A percentile compares a stretch with the other conserved stretches of the same genome.
phyloP scores from a whole-genome alignment of 2,888 invertebrate genomes.

The Keiferia lycopersicella region DNA sequence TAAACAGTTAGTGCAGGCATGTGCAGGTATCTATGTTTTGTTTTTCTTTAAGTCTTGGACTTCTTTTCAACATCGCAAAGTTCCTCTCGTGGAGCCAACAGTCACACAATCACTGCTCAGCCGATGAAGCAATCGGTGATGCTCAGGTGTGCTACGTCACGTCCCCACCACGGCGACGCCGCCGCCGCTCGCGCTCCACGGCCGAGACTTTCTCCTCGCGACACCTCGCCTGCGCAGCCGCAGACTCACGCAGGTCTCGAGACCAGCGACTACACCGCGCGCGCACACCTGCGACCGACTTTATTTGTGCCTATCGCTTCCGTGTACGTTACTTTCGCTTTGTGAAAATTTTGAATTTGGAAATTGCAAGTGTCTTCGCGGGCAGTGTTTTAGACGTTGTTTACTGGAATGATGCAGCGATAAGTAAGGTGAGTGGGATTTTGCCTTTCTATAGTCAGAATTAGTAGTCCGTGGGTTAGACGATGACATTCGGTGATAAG shows the following conservation, averaged over 20 bases:
- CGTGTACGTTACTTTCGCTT: constrained; percentile 71
- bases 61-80: not conserved
- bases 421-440: constrained; percentile 68
- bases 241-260: constrained; percentile 63
- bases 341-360: constrained; percentile 32
- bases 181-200: constrained; percentile 69
- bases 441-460: constrained; percentile 62
- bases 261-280: constrained; percentile 44
- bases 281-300: constrained; percentile 61
- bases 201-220: constrained; percentile 81
- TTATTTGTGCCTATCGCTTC: constrained; percentile 51
- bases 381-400: constrained; percentile 32
- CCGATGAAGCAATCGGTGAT: constrained; percentile 38
- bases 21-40: not conserved
- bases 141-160: constrained; percentile 68
- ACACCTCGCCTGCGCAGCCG: constrained; percentile 56
- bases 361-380: constrained; percentile 16
- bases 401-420: constrained; percentile 58
- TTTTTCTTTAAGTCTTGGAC: not conserved
- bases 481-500: constrained; percentile 74
- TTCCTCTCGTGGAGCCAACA: constrained; percentile 4
- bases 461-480: constrained; percentile 48
- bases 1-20: no score
- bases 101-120: constrained; percentile 20
- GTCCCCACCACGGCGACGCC: constrained; percentile 63